Conservation (phyloP, 2,797 vertebrate genomes). For the Scomberomorus guttatus region DNA sequence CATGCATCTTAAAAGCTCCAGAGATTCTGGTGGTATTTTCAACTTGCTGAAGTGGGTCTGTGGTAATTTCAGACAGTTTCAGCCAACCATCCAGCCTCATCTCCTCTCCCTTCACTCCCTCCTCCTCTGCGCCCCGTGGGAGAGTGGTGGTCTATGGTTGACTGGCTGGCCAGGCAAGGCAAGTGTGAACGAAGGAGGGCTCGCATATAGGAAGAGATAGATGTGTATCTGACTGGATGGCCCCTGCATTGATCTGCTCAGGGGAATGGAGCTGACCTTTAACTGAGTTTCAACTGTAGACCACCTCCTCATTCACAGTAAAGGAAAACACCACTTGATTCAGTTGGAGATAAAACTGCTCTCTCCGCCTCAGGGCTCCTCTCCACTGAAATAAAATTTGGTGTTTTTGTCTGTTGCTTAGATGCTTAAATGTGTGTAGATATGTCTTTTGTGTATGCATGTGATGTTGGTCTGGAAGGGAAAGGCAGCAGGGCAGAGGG, state of each 20-base stretch:
- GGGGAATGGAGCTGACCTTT: conserved; percentile 70
- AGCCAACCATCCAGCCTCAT: conserved; percentile 71
- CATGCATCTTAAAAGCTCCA: conserved; percentile 58
- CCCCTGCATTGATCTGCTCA: conserved; percentile 71
- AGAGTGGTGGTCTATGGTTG: conserved; percentile 69
- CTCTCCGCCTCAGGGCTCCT: conserved; percentile 28
- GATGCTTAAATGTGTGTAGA: conserved; percentile 39
- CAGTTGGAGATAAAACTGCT: conserved; percentile 1
- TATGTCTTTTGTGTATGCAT: conserved; percentile 35
- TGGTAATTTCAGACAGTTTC: conserved; percentile 69
- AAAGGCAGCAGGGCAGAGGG: conserved; percentile 57
- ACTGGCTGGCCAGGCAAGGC: conserved; percentile 65
- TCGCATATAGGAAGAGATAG: conserved; percentile 44
- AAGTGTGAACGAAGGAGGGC: conserved; percentile 43
- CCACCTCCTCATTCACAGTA: conserved; percentile 34
- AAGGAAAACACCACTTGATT: conserved; percentile 28
- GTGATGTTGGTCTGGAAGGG: conserved; percentile 40
- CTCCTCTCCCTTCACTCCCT: conserved; percentile 59
- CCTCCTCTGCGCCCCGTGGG: conserved; percentile 54
- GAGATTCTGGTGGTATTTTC: conserved; percentile 69
- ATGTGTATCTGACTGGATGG: conserved; percentile 63
- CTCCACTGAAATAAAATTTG: conserved; percentile 18
- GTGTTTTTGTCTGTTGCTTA: conserved; percentile 18
- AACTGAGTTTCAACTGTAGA: conserved; percentile 57
- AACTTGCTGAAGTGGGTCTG: conserved; percentile 64